Percentiles rank a stretch among this genome's conserved stretches.
These are phyloP conservation scores for Pterobdella sp. DNA, from an alignment of 2,888 invertebrate genomes.

Conservation along the genomic window DNA sequence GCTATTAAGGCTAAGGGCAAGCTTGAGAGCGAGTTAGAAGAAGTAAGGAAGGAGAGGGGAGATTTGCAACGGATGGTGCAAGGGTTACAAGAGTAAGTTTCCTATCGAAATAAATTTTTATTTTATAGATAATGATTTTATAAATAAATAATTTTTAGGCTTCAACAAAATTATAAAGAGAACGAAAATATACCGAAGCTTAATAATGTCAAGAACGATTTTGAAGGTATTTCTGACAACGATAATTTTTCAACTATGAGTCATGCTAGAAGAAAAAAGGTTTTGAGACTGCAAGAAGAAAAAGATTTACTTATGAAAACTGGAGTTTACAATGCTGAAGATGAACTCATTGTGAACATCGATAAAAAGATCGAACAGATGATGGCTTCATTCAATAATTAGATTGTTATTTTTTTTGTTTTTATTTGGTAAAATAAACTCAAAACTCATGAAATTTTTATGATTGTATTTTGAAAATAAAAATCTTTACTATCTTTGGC, in stretches of 20 bases:
- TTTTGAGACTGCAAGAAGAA: background rate
- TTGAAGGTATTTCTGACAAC: background rate
- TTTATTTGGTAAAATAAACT: no score
- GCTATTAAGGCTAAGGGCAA: background rate
- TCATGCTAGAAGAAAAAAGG: background rate
- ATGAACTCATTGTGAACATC: background rate
- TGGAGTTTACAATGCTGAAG: background rate
- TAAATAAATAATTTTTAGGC: background rate
- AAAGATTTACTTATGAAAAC: background rate
- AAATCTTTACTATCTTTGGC: no score
- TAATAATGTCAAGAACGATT: background rate
- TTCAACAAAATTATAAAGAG: background rate
- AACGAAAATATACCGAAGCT: background rate
- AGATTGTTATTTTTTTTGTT: no score
- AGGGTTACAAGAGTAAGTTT: background rate
- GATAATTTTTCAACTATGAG: background rate
- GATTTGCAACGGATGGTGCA: background rate
- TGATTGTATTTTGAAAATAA: no score
- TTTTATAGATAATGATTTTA: background rate
- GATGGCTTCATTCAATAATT: background rate
- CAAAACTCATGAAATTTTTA: no score
- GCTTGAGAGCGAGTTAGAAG: slow-evolving; percentile 2
- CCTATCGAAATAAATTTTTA: background rate
- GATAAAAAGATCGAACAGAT: slow-evolving; percentile 2
- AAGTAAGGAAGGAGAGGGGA: slow-evolving; percentile 13